These are phyloP conservation scores for Karalla daura DNA, from an alignment of 2,797 vertebrate species.

Conservation along the genomic window DNA sequence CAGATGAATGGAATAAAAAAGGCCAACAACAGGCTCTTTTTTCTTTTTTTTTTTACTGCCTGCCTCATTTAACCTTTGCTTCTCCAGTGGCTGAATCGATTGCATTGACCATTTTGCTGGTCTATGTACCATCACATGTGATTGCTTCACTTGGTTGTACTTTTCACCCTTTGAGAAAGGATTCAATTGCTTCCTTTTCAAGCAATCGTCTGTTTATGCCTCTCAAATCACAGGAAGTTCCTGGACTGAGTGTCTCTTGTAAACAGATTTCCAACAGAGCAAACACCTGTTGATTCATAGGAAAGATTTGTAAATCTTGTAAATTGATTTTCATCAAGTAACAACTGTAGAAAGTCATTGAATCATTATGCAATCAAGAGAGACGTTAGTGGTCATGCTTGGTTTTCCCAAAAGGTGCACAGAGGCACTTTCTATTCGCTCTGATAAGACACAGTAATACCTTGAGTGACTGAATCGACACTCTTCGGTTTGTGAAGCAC, in stretches of 20 bases:
- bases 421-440: slow-evolving; percentile 27
- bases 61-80: slow-evolving; percentile 22
- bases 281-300: neutral
- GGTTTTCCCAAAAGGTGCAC: slow-evolving; percentile 36
- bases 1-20: slow-evolving; percentile 11
- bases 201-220: neutral
- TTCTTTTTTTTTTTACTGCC: slow-evolving; percentile 5
- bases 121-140: slow-evolving; percentile 16
- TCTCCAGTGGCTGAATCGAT: neutral
- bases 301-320: neutral
- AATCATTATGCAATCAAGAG: neutral
- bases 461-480: slow-evolving; percentile 55
- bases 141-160: neutral
- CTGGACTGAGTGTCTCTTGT: neutral
- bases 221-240: neutral
- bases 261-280: neutral
- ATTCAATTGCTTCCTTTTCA: slow-evolving; percentile 12
- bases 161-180: slow-evolving; percentile 5
- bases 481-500: slow-evolving; percentile 46
- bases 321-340: too few relatives aligned
- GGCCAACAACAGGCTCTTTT: neutral
- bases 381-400: neutral
- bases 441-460: slow-evolving; percentile 55
- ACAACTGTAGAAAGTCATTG: too few relatives aligned
- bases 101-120: slow-evolving; percentile 23